These are phyloP conservation scores for Physocephala rufipes DNA, from an alignment of 2,888 invertebrate genomes.

Conservation along the genomic window DNA sequence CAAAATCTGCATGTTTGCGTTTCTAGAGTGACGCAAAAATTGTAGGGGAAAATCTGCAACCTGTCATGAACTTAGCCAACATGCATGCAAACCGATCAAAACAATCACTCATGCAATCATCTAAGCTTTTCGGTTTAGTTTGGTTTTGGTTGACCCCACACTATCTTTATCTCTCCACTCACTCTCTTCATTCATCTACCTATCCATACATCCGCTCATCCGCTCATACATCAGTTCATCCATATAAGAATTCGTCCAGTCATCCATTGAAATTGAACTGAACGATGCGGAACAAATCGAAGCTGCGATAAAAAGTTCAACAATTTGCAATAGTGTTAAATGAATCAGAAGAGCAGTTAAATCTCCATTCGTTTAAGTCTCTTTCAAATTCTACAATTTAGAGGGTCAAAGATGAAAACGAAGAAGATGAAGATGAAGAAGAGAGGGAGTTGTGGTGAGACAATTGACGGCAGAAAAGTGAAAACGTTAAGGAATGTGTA, in stretches of 20 bases:
- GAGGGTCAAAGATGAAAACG: neutral
- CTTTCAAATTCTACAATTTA: neutral
- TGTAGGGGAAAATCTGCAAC: constrained; percentile 7
- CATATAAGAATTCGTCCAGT: constrained; percentile 18
- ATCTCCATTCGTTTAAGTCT: constrained; percentile 4
- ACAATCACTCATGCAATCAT: neutral
- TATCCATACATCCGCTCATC: no score
- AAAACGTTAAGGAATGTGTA: no score
- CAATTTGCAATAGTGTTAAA: neutral
- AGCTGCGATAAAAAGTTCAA: neutral
- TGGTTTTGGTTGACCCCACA: no score
- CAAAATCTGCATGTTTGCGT: neutral
- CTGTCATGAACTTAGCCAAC: constrained; percentile 6
- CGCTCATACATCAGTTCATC: constrained; percentile 3
- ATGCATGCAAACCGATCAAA: neutral
- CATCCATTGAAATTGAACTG: constrained; percentile 26
- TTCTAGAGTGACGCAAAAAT: constrained; percentile 15
- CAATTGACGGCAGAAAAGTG: neutral
- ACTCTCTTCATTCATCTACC: no score
- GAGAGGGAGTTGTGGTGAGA: neutral
- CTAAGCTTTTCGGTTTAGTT: no score
- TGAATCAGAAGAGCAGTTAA: constrained; percentile 3
- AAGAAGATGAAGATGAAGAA: neutral
- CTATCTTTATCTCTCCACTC: no score
- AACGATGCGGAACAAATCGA: constrained; percentile 1